These are phyloP conservation scores for Leptodactylus fuscus DNA, from an alignment of 2,113 vertebrate species.

Conservation along the genomic window DNA sequence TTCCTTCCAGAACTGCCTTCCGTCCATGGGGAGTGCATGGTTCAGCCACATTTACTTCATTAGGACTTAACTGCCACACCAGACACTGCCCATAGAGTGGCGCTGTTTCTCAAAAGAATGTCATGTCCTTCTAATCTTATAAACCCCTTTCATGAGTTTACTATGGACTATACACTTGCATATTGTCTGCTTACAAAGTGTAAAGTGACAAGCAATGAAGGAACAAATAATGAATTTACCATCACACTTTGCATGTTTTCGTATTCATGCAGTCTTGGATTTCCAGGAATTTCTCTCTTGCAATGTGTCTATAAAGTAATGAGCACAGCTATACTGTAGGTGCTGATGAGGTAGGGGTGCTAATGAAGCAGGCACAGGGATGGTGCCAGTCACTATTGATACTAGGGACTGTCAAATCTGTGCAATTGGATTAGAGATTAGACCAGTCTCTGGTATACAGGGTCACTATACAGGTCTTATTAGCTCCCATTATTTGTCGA, in stretches of 20 bases:
- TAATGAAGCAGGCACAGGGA: background rate
- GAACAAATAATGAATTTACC: background rate
- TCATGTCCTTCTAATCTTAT: too few relatives aligned
- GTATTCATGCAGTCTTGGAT: conserved; percentile 10
- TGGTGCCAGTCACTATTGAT: conserved; percentile 19
- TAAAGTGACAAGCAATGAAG: too few relatives aligned
- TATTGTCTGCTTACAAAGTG: too few relatives aligned
- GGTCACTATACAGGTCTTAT: background rate
- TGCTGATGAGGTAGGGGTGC: background rate
- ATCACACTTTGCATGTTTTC: background rate
- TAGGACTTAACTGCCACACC: too few relatives aligned
- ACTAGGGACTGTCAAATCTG: background rate
- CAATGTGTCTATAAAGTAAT: conserved; percentile 1
- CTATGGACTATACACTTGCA: too few relatives aligned
- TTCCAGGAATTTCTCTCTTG: background rate
- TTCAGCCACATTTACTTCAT: too few relatives aligned
- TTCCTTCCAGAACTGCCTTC: too few relatives aligned
- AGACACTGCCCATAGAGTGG: too few relatives aligned
- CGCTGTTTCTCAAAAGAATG: too few relatives aligned
- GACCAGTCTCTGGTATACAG: background rate
- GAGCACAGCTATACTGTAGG: background rate
- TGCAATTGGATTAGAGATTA: conserved; percentile 17
- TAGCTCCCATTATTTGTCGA: background rate
- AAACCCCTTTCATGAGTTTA: too few relatives aligned
- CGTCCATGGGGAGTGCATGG: too few relatives aligned